Base-by-base conservation (phyloP, 1,140 invertebrate genomes). In the Sitobion miscanthi region DNA sequence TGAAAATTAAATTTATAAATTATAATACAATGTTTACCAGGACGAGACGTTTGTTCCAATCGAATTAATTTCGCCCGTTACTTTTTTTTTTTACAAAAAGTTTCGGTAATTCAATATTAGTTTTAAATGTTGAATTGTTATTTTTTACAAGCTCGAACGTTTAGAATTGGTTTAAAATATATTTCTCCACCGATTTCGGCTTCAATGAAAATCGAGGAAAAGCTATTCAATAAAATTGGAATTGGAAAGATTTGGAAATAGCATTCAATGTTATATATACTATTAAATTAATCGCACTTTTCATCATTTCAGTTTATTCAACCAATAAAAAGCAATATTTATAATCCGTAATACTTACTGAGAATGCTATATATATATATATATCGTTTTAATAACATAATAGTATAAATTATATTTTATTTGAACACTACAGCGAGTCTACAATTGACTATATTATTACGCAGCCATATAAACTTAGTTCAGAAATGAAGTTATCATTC, bases 371-470 rank as follows among this genome's bases (percentile, higher is more conserved):
- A 14, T 77, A n/a, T n/a, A n/a, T 77, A 77, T 38, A 54, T 21
- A 23, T 57, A 23, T 35, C 23, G 8, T 42, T 85, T 42, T 42
- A 85, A 42, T 85, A 45, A 85, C 25, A 45, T 23, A 45, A 85
- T 85, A 14, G 23, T 45, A 85, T 85, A 85, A 85, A 45, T 85
- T 85, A 85, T 45, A 85, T 85, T 85, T 85, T 42, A 25, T 45
- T 85, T 83, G 17, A 87, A 87, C 25, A 14, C 25, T 25, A n/a
- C 45, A n/a, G 42, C 8, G 45, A 87, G 11, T 87, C 85, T 87
- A 25, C 45, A 87, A 47, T n/a, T 87, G 45, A 85, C 83, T 85
- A 85, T 85, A 85, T 45, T 85, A 85, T 85, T 87, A 87, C 25
- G n/a, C 86, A 5, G 21, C 35, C 87, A 25, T 89, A 89, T 54